Conservation (phyloP, 2,888 invertebrate genomes). For the Philhelius pedissequus region DNA sequence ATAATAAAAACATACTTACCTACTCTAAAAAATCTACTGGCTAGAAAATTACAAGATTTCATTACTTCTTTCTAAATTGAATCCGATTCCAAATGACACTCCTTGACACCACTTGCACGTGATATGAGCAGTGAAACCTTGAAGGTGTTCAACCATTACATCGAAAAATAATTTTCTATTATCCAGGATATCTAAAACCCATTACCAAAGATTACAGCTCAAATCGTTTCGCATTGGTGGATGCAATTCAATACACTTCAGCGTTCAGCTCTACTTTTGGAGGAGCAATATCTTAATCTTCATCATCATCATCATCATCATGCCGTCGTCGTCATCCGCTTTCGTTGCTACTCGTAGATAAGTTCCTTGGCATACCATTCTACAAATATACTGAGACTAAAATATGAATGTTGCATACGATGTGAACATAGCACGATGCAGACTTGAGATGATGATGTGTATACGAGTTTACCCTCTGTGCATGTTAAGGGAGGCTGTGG, state of each 20-base stretch:
- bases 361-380: not conserved
- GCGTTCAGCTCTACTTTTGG: not conserved
- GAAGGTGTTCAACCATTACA: not conserved
- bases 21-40: not conserved
- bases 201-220: constrained; percentile 59
- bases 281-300: constrained; percentile 17
- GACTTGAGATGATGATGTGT: not conserved
- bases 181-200: constrained; percentile 56
- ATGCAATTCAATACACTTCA: constrained; percentile 1
- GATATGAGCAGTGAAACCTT: not conserved
- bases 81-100: not conserved
- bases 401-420: not conserved
- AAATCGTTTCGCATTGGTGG: constrained; percentile 29
- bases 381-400: not conserved
- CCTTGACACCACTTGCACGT: not conserved
- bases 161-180: constrained; percentile 38
- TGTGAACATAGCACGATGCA: not conserved
- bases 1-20: too few relatives aligned
- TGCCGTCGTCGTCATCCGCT: not conserved
- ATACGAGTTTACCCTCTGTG: not conserved
- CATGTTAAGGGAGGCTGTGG: not conserved
- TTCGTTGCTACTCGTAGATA: not conserved
- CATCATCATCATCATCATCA: not conserved
- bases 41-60: not conserved
- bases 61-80: not conserved